Evolutionary conservation across 1,140 invertebrate species (phyloP).

Genomic region (Lethrus apterus): DNA sequence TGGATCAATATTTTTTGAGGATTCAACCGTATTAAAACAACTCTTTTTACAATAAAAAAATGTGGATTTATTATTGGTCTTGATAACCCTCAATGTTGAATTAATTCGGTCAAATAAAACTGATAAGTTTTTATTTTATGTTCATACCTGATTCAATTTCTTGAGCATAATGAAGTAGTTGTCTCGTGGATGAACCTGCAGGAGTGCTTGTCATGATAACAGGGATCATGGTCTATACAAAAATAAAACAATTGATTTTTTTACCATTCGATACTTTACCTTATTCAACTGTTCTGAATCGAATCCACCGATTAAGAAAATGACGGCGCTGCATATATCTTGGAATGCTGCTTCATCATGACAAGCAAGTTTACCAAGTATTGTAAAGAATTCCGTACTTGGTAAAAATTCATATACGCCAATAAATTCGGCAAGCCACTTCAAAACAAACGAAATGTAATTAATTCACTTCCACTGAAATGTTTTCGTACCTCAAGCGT

Average conservation of each 20-base stretch:
- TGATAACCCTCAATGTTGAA: too few species aligned
- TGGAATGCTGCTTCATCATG: constrained; percentile 41
- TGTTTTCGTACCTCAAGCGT: too few species aligned
- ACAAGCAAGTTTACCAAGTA: constrained; percentile 41
- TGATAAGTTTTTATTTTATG: not conserved
- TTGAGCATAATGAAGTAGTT: constrained; percentile 5
- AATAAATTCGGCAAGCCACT: constrained; percentile 40
- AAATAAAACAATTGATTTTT: too few species aligned
- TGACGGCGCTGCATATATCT: constrained; percentile 48
- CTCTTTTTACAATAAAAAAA: too few species aligned
- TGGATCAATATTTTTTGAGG: too few species aligned
- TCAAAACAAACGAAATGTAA: too few species aligned
- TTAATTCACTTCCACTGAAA: too few species aligned
- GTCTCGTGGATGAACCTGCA: not conserved
- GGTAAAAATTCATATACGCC: constrained; percentile 53
- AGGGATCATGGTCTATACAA: constrained; percentile 23
- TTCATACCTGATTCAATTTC: not conserved
- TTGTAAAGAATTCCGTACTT: constrained; percentile 39
- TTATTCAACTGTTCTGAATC: constrained; percentile 47
- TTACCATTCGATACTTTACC: too few species aligned
- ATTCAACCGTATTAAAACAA: too few species aligned
- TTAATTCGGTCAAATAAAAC: too few species aligned
- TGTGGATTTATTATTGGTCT: too few species aligned
- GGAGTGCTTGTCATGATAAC: not conserved
- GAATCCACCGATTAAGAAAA: constrained; percentile 52